These are phyloP conservation scores for Siniperca obscura DNA, from an alignment of 2,797 vertebrate species.

Conservation along the genomic window DNA sequence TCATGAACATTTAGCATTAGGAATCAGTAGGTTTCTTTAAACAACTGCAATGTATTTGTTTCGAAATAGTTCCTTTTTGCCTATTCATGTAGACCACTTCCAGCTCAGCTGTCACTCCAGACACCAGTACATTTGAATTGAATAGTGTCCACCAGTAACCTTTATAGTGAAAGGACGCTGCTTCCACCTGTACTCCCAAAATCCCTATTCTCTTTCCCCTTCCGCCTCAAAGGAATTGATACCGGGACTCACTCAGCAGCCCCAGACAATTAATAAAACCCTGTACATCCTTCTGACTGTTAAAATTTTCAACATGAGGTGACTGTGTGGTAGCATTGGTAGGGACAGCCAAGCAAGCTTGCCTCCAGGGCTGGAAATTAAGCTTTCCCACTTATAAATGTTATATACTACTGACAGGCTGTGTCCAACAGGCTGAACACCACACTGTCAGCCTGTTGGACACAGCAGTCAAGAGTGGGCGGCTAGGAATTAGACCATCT, in stretches of 20 bases:
- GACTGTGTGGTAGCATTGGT: constrained; percentile 25
- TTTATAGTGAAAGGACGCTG: background rate
- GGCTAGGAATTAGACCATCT: constrained; percentile 64
- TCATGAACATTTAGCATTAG: background rate
- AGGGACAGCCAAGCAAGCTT: constrained; percentile 27
- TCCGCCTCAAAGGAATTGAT: constrained; percentile 6
- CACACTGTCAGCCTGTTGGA: constrained; percentile 72
- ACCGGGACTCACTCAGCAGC: background rate
- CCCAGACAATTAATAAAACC: constrained; percentile 39
- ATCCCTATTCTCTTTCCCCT: background rate
- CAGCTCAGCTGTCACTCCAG: background rate
- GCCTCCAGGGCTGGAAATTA: constrained; percentile 58
- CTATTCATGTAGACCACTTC: background rate
- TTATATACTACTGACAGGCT: constrained; percentile 67
- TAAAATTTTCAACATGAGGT: constrained; percentile 39
- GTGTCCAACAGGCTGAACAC: constrained; percentile 72
- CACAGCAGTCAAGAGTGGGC: constrained; percentile 71
- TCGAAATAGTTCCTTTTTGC: background rate
- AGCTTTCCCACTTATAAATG: constrained; percentile 55
- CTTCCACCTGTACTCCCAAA: background rate
- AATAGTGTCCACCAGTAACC: background rate
- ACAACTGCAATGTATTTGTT: background rate
- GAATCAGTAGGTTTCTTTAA: constrained; percentile 2
- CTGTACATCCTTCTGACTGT: constrained; percentile 11
- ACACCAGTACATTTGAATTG: background rate